Conservation (phyloP, 2,797 vertebrate species). For the Acrossocheilus wenchowensis region DNA sequence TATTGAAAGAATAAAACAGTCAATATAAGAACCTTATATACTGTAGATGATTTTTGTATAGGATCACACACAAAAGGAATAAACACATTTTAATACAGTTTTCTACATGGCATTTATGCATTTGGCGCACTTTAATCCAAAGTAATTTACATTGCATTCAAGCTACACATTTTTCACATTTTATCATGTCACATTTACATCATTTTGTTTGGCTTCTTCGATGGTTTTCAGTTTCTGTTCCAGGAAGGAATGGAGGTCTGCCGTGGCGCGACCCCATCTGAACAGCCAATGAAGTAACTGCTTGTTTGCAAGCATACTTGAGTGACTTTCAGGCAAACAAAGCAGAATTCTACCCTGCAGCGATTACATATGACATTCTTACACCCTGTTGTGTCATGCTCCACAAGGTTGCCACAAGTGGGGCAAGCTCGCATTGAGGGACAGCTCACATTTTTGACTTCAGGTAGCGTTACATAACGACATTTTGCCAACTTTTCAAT, state of each 20-base stretch:
- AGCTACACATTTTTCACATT: neutral
- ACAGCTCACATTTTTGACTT: constrained; percentile 61
- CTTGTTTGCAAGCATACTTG: constrained; percentile 62
- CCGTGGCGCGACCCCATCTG: constrained; percentile 69
- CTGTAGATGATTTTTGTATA: neutral
- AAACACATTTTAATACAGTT: neutral
- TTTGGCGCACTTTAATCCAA: neutral
- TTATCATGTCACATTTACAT: neutral
- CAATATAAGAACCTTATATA: neutral
- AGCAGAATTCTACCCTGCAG: constrained; percentile 80
- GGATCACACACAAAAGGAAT: neutral
- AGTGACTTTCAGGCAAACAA: constrained; percentile 78
- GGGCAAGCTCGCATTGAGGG: constrained; percentile 78
- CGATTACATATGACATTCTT: constrained; percentile 77
- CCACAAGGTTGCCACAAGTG: constrained; percentile 74
- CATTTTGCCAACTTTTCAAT: constrained; percentile 70
- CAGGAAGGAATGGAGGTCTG: constrained; percentile 72
- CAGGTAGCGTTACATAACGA: neutral
- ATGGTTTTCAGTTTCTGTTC: constrained; percentile 25
- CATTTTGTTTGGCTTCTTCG: neutral
- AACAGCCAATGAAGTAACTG: constrained; percentile 67
- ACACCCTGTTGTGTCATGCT: constrained; percentile 76
- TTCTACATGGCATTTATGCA: neutral
- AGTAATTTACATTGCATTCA: too few relatives aligned
- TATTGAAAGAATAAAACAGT: neutral